phyloP scores from a whole-genome alignment of 1,140 invertebrate species.

The Copidosoma floridanum region DNA sequence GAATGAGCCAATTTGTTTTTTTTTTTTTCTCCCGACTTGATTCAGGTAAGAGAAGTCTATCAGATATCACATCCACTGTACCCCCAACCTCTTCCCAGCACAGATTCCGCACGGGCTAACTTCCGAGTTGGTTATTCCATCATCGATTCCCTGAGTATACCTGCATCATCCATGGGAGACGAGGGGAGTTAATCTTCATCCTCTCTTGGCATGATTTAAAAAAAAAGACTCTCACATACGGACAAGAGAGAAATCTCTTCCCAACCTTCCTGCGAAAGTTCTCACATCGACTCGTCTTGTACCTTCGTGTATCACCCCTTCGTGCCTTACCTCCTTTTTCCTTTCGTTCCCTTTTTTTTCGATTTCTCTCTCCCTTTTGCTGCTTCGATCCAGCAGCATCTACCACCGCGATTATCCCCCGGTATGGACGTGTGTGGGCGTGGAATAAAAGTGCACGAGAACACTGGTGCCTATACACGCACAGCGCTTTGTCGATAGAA shows the following conservation, averaged over 20 bases:
- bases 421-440: too few relatives aligned
- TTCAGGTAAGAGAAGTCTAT: slow-evolving; percentile 20
- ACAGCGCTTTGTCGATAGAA: too few relatives aligned
- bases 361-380: not conserved
- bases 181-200: slow-evolving; percentile 5
- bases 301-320: slow-evolving; percentile 17
- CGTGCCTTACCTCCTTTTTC: slow-evolving; percentile 10
- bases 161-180: not conserved
- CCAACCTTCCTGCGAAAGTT: slow-evolving; percentile 22
- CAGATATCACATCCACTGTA: too few relatives aligned
- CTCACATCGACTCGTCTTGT: slow-evolving; percentile 34
- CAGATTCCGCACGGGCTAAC: not conserved
- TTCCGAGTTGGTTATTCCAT: not conserved
- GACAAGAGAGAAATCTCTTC: not conserved
- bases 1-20: too few relatives aligned
- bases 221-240: not conserved
- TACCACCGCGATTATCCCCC: too few relatives aligned
- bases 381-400: not conserved
- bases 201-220: not conserved
- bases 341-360: not conserved
- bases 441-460: too few relatives aligned
- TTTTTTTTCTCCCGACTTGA: too few relatives aligned
- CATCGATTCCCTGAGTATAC: slow-evolving; percentile 17
- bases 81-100: slow-evolving; percentile 1
- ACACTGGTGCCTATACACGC: too few relatives aligned